These are phyloP conservation scores for Ferdinandea cuprea DNA, from an alignment of 2,888 invertebrate species.

Conservation along the genomic window DNA sequence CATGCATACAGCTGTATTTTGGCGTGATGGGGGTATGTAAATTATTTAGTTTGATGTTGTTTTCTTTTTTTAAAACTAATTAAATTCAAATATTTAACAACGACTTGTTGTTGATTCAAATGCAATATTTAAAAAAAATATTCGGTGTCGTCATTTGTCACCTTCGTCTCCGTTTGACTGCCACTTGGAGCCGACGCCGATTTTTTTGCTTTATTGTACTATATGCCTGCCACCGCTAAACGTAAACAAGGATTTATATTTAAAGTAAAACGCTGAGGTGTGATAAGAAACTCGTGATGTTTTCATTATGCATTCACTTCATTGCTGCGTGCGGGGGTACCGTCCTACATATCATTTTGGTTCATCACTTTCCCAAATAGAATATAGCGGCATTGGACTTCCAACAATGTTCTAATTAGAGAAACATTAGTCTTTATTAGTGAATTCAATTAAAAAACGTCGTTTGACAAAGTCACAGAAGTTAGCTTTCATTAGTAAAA, in stretches of 20 bases:
- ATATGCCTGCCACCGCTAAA: slow-evolving; percentile 12
- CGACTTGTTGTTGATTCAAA: slow-evolving; percentile 34
- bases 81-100: slow-evolving; percentile 5
- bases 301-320: slow-evolving; percentile 2
- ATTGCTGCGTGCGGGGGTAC: too few relatives aligned
- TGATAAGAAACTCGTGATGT: slow-evolving; percentile 29
- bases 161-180: slow-evolving; percentile 2
- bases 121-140: not conserved
- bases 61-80: slow-evolving; percentile 12
- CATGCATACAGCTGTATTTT: slow-evolving; percentile 83
- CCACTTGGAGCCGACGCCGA: not conserved
- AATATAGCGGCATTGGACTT: not conserved
- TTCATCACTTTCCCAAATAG: too few relatives aligned
- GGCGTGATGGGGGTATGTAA: slow-evolving; percentile 81
- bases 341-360: too few relatives aligned
- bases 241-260: slow-evolving; percentile 45
- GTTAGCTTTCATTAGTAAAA: slow-evolving; percentile 9
- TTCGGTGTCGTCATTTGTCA: not conserved
- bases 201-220: slow-evolving; percentile 17
- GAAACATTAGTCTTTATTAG: not conserved
- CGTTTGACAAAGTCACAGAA: too few relatives aligned
- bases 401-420: not conserved
- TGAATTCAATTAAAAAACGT: not conserved
- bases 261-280: not conserved
- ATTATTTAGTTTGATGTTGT: slow-evolving; percentile 4